Evolutionary conservation across 2,113 vertebrate genomes (phyloP), one percentile per base, ranked within the genome.

Genomic region (Turdus rufiventris): DNA sequence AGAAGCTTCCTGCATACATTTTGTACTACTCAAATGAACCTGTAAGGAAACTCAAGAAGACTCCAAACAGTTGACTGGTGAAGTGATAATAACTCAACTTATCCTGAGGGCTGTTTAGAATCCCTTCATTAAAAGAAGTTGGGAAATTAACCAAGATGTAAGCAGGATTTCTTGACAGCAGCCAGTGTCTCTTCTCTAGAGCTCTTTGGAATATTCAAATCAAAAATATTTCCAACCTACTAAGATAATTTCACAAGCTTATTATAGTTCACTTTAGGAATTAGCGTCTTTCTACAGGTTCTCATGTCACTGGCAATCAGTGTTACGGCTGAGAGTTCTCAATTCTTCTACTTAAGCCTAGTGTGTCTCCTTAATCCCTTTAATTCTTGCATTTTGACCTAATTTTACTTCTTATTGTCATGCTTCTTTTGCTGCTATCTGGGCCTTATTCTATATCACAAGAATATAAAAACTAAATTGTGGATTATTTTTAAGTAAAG

Each of bases 201-300:
- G 28, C 14, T 56, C 53, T 60, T 91, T 29, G 83, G 34, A 48
- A 68, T 63, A 16, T 18, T n/a, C 18, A 57, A 91, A 67, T 63
- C 8, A 95, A 93, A 94, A 94, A 83, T 78, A 85, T 81, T 77
- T 92, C 60, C 74, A 75, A 48, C 36, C 74, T 78, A 78, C n/a
- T 36, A 89, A 73, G 77, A 88, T 71, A 18, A 93, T 93, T 95
- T 94, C 88, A 86, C 56, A 91, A 53, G 75, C 61, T 86, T 95
- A 83, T 94, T 93, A 88, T 38, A 84, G 33, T 23, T 93, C 75
- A 87, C 48, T 95, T 93, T 15, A 93, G 48, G 92, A 95, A 97
- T 95, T 95, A 90, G 68, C 33, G 18, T 91, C 87, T 96, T 96
- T 94, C 91, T 89, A 60, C 82, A 94, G 60, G 90, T 96, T 96